Conservation (phyloP, 2,113 vertebrate genomes). For the Kryptolebias marmoratus region DNA sequence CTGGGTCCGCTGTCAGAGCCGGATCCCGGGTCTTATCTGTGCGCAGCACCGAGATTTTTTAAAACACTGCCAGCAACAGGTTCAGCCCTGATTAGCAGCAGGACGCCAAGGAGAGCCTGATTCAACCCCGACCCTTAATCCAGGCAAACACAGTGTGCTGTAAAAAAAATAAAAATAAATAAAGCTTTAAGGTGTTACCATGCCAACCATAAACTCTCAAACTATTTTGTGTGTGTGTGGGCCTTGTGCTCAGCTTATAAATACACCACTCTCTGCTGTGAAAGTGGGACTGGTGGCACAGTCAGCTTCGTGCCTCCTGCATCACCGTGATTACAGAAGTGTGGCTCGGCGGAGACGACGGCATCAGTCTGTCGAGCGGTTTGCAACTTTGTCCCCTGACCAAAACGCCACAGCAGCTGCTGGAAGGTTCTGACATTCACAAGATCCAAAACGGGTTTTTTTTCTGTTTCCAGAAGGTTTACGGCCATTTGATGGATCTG, state of each 20-base stretch:
- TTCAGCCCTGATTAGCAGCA: constrained; percentile 29
- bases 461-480: no score
- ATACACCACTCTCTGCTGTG: constrained; percentile 10
- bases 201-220: neutral
- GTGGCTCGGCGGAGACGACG: neutral
- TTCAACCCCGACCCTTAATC: constrained; percentile 10
- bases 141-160: neutral
- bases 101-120: constrained; percentile 18
- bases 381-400: no score
- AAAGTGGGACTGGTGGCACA: constrained; percentile 5
- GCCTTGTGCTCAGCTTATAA: constrained; percentile 7
- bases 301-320: constrained; percentile 2
- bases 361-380: no score
- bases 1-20: neutral
- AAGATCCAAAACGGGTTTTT: no score
- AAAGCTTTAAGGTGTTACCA: constrained; percentile 2
- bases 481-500: no score
- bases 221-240: neutral
- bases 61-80: constrained; percentile 14
- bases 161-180: neutral
- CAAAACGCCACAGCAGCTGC: no score
- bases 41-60: constrained; percentile 12
- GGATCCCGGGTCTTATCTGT: constrained; percentile 12
- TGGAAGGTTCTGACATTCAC: no score
- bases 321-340: neutral